phyloP scores from a whole-genome alignment of 92 coral and sea anemone species.

The Paramuricea clavata region DNA sequence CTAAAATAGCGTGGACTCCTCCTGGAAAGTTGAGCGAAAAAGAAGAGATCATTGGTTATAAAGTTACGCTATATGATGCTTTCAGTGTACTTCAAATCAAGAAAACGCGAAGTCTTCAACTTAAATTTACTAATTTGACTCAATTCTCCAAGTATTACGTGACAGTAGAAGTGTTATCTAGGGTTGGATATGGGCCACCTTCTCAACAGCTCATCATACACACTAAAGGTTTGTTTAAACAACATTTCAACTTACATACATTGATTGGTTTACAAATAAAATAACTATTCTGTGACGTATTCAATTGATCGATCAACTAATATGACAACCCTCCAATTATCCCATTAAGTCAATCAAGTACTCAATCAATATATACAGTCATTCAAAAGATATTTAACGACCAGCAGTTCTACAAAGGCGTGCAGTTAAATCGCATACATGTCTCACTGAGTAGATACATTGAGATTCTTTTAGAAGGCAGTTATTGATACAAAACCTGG shows the following conservation, averaged over 20 bases:
- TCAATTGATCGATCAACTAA: background rate
- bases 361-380: too few species aligned
- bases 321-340: too few species aligned
- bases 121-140: conserved; percentile 17
- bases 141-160: conserved; percentile 46
- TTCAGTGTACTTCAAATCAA: background rate
- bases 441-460: too few species aligned
- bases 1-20: conserved; percentile 75
- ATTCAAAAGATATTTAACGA: too few species aligned
- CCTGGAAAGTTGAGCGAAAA: conserved; percentile 35
- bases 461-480: too few species aligned
- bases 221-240: conserved; percentile 38
- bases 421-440: too few species aligned
- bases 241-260: background rate
- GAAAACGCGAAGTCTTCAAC: conserved; percentile 10
- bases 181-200: conserved; percentile 17
- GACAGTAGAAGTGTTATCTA: conserved; percentile 17
- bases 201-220: conserved; percentile 26
- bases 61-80: conserved; percentile 19
- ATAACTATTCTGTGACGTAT: background rate
- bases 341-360: too few species aligned
- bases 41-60: conserved; percentile 20
- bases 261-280: background rate
- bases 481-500: too few species aligned
- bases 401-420: too few species aligned